phyloP scores from a whole-genome alignment of 2,113 vertebrate genomes.

The Oryzias javanicus region DNA sequence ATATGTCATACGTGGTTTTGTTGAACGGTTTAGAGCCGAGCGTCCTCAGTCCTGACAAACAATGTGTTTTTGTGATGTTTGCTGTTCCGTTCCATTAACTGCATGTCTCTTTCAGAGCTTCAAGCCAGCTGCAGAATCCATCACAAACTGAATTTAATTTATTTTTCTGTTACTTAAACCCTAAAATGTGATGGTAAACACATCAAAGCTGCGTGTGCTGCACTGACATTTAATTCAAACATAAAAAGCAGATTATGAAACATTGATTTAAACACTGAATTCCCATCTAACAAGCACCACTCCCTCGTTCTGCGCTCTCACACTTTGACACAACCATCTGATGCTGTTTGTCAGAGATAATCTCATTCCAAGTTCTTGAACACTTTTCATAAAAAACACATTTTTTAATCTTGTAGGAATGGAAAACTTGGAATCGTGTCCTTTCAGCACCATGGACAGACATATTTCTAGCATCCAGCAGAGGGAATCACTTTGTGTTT shows the following conservation, averaged over 20 bases:
- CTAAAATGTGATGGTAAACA: not conserved
- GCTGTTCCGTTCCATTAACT: too few relatives aligned
- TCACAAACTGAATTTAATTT: too few relatives aligned
- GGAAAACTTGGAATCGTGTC: conserved; percentile 18
- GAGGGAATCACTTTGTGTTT: conserved; percentile 54
- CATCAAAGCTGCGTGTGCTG: not conserved
- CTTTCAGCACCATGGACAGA: conserved; percentile 44
- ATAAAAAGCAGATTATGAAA: too few relatives aligned
- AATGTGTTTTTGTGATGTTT: too few relatives aligned
- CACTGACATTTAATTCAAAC: too few relatives aligned
- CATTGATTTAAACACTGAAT: conserved; percentile 29
- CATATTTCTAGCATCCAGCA: conserved; percentile 31
- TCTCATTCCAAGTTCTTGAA: conserved; percentile 24
- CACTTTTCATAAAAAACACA: conserved; percentile 18
- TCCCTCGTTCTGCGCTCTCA: conserved; percentile 49
- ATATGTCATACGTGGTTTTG: too few relatives aligned
- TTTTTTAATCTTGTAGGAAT: conserved; percentile 3
- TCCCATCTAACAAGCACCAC: conserved; percentile 14
- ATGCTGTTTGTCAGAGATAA: conserved; percentile 46
- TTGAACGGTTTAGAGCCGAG: too few relatives aligned
- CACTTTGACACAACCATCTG: conserved; percentile 34
- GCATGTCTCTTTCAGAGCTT: too few relatives aligned
- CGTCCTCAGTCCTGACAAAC: too few relatives aligned
- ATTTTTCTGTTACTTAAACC: not conserved
- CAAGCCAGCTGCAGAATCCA: too few relatives aligned